phyloP scores from a whole-genome alignment of 2,888 invertebrate species.

The Achlya flavicornis region DNA sequence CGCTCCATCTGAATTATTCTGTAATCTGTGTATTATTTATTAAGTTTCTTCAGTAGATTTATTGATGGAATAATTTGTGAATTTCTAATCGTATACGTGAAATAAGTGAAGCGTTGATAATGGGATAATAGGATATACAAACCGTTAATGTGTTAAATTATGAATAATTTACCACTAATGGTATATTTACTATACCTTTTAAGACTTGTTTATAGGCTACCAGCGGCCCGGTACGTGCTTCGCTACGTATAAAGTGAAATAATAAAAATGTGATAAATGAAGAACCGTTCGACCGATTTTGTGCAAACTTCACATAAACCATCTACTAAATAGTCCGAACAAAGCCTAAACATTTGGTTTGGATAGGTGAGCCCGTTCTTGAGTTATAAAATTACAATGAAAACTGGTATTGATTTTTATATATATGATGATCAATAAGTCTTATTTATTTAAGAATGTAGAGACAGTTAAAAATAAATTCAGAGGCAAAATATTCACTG shows the following conservation, averaged over 20 bases:
- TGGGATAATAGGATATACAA: conserved; percentile 36
- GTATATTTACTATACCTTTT: conserved; percentile 21
- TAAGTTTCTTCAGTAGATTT: conserved; percentile 24
- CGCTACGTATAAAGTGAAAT: no score
- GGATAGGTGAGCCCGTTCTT: no score
- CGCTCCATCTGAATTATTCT: no score
- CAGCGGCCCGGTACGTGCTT: no score
- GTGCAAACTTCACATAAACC: no score
- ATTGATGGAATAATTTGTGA: conserved; percentile 29
- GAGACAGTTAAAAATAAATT: conserved; percentile 15
- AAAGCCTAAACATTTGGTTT: no score
- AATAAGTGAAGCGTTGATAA: conserved; percentile 19
- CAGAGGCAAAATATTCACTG: conserved; percentile 6
- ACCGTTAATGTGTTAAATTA: conserved; percentile 27
- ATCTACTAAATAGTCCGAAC: no score
- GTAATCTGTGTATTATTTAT: conserved; percentile 24
- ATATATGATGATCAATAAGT: no score
- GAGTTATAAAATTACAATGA: no score
- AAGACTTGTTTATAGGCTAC: conserved; percentile 25
- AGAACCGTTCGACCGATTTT: no score
- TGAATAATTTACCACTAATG: conserved; percentile 32
- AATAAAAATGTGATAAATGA: no score
- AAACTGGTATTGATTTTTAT: no score
- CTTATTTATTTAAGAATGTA: conserved; percentile 12
- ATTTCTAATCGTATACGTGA: conserved; percentile 23